These are phyloP conservation scores for Tylochromis polylepis DNA, from an alignment of 2,113 vertebrate species.

Conservation along the genomic window DNA sequence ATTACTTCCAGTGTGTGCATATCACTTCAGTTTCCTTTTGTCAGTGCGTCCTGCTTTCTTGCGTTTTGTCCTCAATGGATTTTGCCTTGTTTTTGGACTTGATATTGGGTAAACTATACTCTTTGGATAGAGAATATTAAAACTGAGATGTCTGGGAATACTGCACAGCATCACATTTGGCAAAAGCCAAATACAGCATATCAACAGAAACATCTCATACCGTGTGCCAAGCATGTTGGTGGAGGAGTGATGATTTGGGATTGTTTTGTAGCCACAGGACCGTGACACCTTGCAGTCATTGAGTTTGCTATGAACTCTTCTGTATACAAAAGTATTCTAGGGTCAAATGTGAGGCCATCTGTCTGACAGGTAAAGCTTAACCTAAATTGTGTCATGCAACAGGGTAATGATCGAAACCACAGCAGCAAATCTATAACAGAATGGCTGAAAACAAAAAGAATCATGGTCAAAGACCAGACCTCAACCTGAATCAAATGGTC, in stretches of 20 bases:
- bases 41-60: neutral
- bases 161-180: neutral
- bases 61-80: neutral
- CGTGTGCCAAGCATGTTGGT: accelerated
- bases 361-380: neutral
- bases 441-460: neutral
- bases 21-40: neutral
- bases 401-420: accelerated
- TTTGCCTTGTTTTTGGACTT: neutral
- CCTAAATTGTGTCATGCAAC: neutral
- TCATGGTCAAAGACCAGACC: neutral
- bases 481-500: neutral
- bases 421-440: neutral
- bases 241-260: neutral
- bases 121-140: neutral
- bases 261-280: neutral
- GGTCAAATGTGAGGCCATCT: neutral
- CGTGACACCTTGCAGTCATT: neutral
- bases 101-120: neutral
- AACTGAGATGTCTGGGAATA: neutral
- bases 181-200: neutral
- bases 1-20: neutral
- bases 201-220: neutral
- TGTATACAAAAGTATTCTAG: neutral
- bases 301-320: neutral